These are phyloP conservation scores for Typhlichthys subterraneus DNA, from an alignment of 2,797 vertebrate species.

Conservation along the genomic window DNA sequence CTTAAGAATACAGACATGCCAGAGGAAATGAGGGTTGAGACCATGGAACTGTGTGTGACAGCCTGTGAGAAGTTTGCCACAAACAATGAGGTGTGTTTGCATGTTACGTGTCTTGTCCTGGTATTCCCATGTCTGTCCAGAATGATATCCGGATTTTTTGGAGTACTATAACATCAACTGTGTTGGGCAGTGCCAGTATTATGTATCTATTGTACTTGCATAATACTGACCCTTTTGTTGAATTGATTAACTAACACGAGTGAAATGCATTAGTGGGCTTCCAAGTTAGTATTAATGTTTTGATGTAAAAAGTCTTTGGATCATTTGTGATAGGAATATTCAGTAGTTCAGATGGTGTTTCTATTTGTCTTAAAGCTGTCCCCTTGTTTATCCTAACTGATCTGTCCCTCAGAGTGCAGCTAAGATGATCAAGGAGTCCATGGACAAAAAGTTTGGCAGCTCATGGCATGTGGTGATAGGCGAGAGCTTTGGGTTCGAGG, in stretches of 20 bases:
- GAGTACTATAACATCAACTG: too few species aligned
- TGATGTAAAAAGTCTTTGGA: too few species aligned
- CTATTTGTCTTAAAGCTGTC: background rate
- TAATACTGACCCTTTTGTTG: background rate
- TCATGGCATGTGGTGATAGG: slow-evolving; percentile 99
- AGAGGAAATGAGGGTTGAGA: slow-evolving; percentile 94
- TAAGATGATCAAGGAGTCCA: slow-evolving; percentile 99
- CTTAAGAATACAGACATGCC: slow-evolving; percentile 96
- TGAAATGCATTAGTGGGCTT: background rate
- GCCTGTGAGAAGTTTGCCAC: slow-evolving; percentile 95
- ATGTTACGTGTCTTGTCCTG: background rate
- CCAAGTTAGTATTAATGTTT: background rate
- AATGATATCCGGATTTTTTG: background rate
- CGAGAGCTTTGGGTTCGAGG: slow-evolving; percentile 96
- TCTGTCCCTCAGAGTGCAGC: slow-evolving; percentile 72
- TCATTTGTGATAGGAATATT: too few species aligned
- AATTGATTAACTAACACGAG: background rate
- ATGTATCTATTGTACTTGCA: background rate
- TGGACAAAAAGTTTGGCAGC: slow-evolving; percentile 99
- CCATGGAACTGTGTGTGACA: slow-evolving; percentile 93
- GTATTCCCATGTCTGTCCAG: background rate
- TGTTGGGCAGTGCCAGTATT: too few species aligned
- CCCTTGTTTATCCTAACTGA: background rate
- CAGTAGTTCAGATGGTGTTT: too few species aligned
- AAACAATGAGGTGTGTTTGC: slow-evolving; percentile 89